Evolutionary conservation across 2,888 invertebrate genomes (phyloP).

Genomic region (Maniola hyperantus): DNA sequence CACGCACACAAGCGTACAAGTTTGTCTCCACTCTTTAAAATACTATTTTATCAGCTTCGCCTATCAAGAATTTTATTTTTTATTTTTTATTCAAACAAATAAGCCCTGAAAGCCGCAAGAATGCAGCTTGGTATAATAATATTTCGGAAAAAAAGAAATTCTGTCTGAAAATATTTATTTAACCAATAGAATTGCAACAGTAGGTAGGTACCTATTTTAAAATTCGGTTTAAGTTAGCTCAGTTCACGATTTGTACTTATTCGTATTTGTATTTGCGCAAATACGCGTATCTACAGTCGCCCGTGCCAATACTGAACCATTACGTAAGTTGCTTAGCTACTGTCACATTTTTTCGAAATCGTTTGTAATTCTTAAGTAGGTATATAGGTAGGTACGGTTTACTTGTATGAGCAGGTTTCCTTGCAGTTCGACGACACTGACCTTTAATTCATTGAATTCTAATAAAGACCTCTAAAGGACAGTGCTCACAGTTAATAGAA

Average conservation of each 20-base stretch:
- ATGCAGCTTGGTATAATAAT: too few relatives aligned
- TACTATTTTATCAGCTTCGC: too few relatives aligned
- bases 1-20: too few relatives aligned
- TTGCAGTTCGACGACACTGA: not conserved
- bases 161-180: not conserved
- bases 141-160: too few relatives aligned
- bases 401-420: not conserved
- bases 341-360: slow-evolving; percentile 34
- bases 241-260: slow-evolving; percentile 16
- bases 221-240: not conserved
- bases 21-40: too few relatives aligned
- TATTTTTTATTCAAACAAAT: too few relatives aligned
- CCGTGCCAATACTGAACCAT: slow-evolving; percentile 28
- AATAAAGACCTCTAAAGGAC: not conserved
- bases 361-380: not conserved
- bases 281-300: slow-evolving; percentile 16
- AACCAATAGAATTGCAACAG: not conserved
- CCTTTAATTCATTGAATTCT: not conserved
- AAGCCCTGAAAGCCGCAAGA: too few relatives aligned
- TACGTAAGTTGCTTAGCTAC: slow-evolving; percentile 33
- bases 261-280: slow-evolving; percentile 28
- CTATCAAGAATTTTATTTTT: too few relatives aligned
- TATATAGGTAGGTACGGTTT: too few relatives aligned
- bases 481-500: not conserved
- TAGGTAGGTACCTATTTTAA: not conserved